Evolutionary conservation across 2,888 invertebrate genomes (phyloP).

Genomic region (Alitta virens): DNA sequence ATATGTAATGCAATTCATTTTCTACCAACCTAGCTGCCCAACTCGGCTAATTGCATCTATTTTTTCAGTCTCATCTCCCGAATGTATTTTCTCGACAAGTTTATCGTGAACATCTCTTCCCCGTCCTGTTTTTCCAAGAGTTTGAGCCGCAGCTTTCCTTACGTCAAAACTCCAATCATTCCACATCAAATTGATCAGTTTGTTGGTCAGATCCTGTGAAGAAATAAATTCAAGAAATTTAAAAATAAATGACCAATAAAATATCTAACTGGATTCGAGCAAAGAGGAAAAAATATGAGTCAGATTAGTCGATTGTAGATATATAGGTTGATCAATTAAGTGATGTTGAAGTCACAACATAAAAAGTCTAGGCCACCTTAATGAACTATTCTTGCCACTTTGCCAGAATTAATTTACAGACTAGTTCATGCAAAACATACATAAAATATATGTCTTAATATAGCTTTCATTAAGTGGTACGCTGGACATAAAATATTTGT

Average conservation of each 20-base stretch:
- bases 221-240: no score
- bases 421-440: no score
- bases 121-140: constrained; percentile 55
- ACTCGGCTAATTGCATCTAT: constrained; percentile 54
- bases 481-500: no score
- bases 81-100: constrained; percentile 38
- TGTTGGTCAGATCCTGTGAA: constrained; percentile 53
- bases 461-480: no score
- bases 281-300: no score
- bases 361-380: no score
- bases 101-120: constrained; percentile 55
- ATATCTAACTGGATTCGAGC: not conserved
- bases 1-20: not conserved
- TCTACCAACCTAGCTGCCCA: constrained; percentile 48
- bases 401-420: no score
- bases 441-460: not conserved
- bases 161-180: constrained; percentile 55
- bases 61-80: constrained; percentile 41
- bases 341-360: no score
- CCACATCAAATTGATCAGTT: constrained; percentile 55
- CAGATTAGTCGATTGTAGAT: no score
- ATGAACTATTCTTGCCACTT: no score
- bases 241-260: not conserved
- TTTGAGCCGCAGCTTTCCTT: constrained; percentile 51
- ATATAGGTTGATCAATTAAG: no score